Conservation (phyloP, 2,797 vertebrate genomes). For the Thaleichthys pacificus region DNA sequence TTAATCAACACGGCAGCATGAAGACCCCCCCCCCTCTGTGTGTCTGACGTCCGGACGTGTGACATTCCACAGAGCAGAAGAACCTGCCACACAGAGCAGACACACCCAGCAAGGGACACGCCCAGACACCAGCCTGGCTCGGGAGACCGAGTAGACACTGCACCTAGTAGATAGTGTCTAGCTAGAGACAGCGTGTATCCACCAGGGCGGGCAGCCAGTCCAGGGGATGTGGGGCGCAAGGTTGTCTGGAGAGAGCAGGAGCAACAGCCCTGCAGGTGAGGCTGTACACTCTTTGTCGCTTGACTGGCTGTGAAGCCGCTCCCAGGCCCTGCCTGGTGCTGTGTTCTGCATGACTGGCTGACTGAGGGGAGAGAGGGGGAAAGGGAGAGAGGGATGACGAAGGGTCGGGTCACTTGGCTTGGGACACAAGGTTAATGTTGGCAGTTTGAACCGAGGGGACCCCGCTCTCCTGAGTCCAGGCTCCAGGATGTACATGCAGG, state of each 20-base stretch:
- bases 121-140: too few relatives aligned
- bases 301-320: conserved; percentile 14
- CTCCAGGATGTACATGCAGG: conserved; percentile 57
- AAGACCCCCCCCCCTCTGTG: too few relatives aligned
- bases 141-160: too few relatives aligned
- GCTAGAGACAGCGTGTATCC: too few relatives aligned
- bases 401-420: conserved; percentile 11
- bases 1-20: too few relatives aligned
- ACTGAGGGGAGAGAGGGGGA: conserved; percentile 11
- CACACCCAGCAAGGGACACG: too few relatives aligned
- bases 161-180: too few relatives aligned
- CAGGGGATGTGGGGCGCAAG: background rate
- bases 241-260: conserved; percentile 58
- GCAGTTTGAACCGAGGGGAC: conserved; percentile 43
- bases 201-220: too few relatives aligned
- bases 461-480: conserved; percentile 46
- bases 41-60: too few relatives aligned
- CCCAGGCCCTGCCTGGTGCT: conserved; percentile 35
- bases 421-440: conserved; percentile 15
- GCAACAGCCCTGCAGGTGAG: conserved; percentile 29
- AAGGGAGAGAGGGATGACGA: too few relatives aligned
- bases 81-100: too few relatives aligned
- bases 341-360: conserved; percentile 54
- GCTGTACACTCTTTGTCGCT: conserved; percentile 12
- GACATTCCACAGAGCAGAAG: too few relatives aligned